Evolutionary conservation across 2,113 vertebrate species (phyloP), one percentile per base, ranked within the genome.

Genomic region (Quiscalus mexicanus): DNA sequence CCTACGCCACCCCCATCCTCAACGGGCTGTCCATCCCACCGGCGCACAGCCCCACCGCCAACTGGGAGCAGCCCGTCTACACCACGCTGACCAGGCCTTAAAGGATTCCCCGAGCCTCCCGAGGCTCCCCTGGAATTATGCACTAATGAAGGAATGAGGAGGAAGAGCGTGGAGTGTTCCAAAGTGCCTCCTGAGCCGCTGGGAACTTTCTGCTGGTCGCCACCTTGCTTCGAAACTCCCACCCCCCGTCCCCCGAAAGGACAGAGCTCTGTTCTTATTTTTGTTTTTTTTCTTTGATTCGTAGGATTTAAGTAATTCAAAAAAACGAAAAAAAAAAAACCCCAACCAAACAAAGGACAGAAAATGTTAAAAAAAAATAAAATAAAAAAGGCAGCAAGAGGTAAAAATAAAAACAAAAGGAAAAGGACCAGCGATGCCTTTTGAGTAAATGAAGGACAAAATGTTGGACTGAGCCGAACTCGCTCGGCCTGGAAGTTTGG

Each of bases 1-100:
- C 99, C 67, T 99, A 99, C 2, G 97, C 98, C 58, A 98, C 98
- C 1, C 99, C 99, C 3, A 98, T 99, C 97, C 99, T 99, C 80
- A 99, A 99, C 25, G 98, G 99, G 87, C 95, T 99, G 84, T 98
- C 99, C 70, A 98, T 99, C 96, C 99, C 99, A 2, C 98, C 99
- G 1, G 97, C 99, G 41, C 99, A 99, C 98, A 99, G 99, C 97
- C 99, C 99, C 73, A 96, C 97, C 0, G 93, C 98, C 84, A 99
- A 97, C 98, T 99, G 99, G 99, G 99, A 99, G 90, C 99, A 99
- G 98, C 99, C 99, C 0, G 98, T 99, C 95, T 99, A 99, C 96
- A 99, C 99, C 56, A 99, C 99, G 28, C 98, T 99, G 95, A 99
- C 98, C 59, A 98, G 99, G 93, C 99, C 99, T 89, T 99, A 98